These are phyloP conservation scores for Apostichopus parvimensis DNA, from an alignment of 35 echinoderm and acorn worm genomes.

Conservation along the genomic window DNA sequence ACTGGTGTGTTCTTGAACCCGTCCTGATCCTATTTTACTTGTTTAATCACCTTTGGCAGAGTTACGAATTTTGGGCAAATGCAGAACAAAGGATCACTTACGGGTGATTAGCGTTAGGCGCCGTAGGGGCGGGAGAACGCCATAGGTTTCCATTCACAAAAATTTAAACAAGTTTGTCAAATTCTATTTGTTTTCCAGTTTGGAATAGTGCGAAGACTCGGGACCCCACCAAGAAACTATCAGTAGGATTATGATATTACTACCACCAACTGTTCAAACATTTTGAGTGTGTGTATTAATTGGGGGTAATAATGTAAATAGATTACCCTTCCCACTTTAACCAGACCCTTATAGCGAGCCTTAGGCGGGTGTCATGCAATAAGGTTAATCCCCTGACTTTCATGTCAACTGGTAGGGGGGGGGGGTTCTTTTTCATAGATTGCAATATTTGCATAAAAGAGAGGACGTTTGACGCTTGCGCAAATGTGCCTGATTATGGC, in stretches of 20 bases:
- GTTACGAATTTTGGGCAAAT: slow-evolving; percentile 54
- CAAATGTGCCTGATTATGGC: no score
- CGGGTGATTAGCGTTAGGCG: slow-evolving; percentile 56
- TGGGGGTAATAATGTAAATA: background rate
- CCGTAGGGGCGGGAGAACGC: slow-evolving; percentile 52
- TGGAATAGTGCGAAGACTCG: slow-evolving; percentile 42
- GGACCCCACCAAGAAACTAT: slow-evolving; percentile 8
- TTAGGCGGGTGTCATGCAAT: slow-evolving; percentile 2
- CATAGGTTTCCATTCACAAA: background rate
- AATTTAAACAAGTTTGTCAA: slow-evolving; percentile 47
- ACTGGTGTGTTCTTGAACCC: slow-evolving; percentile 42
- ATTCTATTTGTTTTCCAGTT: slow-evolving; percentile 38
- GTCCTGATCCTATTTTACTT: slow-evolving; percentile 28
- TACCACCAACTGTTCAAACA: slow-evolving; percentile 28
- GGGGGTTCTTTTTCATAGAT: background rate
- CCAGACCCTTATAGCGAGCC: background rate
- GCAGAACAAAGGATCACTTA: slow-evolving; percentile 43
- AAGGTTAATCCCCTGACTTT: background rate
- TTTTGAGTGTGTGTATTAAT: slow-evolving; percentile 12
- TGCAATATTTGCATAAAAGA: background rate
- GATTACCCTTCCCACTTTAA: background rate
- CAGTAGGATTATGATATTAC: slow-evolving; percentile 22
- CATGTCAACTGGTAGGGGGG: no score
- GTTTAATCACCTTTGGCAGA: slow-evolving; percentile 41
- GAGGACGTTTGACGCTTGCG: no score